phyloP scores from a whole-genome alignment of 2,888 invertebrate genomes.

The Acrobeloides nanus region DNA sequence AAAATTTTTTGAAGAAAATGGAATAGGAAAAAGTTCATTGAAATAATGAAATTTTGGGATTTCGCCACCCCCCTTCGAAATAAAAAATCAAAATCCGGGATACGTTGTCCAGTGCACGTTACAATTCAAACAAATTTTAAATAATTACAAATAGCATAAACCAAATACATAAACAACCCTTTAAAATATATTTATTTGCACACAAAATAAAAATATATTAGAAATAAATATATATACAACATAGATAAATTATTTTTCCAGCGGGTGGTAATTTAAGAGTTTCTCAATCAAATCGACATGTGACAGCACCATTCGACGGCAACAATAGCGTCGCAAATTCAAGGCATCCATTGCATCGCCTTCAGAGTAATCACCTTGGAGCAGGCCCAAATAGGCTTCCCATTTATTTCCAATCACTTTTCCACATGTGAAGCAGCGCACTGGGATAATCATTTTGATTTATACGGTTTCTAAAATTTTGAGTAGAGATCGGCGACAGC shows the following conservation, averaged over 20 bases:
- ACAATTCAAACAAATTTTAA: background rate
- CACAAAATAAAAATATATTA: too few relatives aligned
- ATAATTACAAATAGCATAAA: background rate
- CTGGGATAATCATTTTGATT: conserved; percentile 99
- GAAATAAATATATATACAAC: too few relatives aligned
- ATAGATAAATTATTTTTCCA: conserved; percentile 23
- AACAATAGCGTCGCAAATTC: conserved; percentile 83
- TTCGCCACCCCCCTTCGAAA: background rate
- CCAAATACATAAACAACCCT: background rate
- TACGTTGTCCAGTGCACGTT: background rate
- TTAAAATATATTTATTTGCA: too few relatives aligned
- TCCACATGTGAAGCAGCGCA: conserved; percentile 97
- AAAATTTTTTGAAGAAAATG: too few relatives aligned
- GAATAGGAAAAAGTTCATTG: too few relatives aligned
- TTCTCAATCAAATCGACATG: conserved; percentile 87
- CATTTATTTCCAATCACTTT: conserved; percentile 99
- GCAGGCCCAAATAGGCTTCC: conserved; percentile 86
- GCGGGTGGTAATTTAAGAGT: conserved; percentile 17
- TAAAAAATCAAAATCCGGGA: background rate
- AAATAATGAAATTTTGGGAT: conserved; percentile 2
- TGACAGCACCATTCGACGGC: conserved; percentile 90
- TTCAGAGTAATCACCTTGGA: conserved; percentile 67
- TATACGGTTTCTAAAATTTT: too few relatives aligned
- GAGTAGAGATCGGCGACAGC: too few relatives aligned
- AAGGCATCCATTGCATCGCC: conserved; percentile 88